Percentiles rank a stretch among this genome's conserved stretches.
phyloP scores from a whole-genome alignment of 2,797 vertebrate genomes.

The Trichosurus vulpecula region DNA sequence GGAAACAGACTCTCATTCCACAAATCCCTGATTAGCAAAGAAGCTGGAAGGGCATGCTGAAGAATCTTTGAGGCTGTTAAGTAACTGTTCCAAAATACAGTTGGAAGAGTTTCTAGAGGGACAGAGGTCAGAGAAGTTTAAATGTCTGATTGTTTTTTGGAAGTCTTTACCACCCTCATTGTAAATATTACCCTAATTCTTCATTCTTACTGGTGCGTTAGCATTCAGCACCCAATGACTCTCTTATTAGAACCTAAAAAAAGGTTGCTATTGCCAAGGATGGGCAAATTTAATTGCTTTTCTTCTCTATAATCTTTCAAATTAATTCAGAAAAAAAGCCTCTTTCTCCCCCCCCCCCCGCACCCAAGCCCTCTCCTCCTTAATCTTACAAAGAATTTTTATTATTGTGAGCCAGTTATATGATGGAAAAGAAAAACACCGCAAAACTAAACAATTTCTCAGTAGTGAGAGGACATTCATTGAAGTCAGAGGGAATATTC shows the following conservation, averaged over 20 bases:
- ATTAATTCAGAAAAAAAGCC: slow-evolving; percentile 56
- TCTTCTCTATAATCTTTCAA: slow-evolving; percentile 50
- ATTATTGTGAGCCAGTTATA: slow-evolving; percentile 49
- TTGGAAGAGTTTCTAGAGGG: slow-evolving; percentile 52
- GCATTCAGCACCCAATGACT: slow-evolving; percentile 73
- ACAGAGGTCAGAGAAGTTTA: slow-evolving; percentile 50
- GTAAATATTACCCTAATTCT: slow-evolving; percentile 68
- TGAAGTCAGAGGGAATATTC: background rate
- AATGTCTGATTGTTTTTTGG: slow-evolving; percentile 65
- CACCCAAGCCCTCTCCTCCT: slow-evolving; percentile 30
- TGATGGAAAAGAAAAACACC: slow-evolving; percentile 18
- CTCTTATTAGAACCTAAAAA: slow-evolving; percentile 64
- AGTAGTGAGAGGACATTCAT: background rate
- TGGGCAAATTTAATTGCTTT: slow-evolving; percentile 70
- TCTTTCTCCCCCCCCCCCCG: too few species aligned
- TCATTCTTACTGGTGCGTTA: slow-evolving; percentile 67
- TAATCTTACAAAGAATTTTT: slow-evolving; percentile 63
- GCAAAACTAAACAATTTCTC: background rate
- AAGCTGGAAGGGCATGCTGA: slow-evolving; percentile 44
- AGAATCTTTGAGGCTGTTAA: slow-evolving; percentile 39
- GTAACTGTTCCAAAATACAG: slow-evolving; percentile 51
- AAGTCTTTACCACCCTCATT: slow-evolving; percentile 68
- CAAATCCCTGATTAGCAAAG: slow-evolving; percentile 53
- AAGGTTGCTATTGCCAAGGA: slow-evolving; percentile 71
- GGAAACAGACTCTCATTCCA: slow-evolving; percentile 57